phyloP scores from a whole-genome alignment of 1,140 invertebrate genomes.

The Drosophila kepulauana region DNA sequence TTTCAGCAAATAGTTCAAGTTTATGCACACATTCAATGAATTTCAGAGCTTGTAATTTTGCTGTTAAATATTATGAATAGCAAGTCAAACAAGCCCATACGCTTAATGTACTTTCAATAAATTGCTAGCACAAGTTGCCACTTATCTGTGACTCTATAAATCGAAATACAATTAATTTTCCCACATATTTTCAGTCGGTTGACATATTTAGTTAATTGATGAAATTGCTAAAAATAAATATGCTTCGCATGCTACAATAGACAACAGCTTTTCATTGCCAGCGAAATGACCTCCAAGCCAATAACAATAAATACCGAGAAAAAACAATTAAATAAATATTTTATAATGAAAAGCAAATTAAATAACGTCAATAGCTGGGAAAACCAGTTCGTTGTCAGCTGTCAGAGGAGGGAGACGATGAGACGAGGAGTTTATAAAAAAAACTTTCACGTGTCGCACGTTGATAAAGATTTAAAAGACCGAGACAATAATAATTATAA shows the following conservation, averaged over 20 bases:
- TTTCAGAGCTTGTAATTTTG: background rate
- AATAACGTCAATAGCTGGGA: slow-evolving; percentile 25
- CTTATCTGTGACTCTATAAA: background rate
- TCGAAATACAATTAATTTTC: slow-evolving; percentile 1
- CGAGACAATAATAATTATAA: slow-evolving; percentile 40
- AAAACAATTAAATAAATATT: slow-evolving; percentile 48
- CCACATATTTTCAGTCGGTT: slow-evolving; percentile 7
- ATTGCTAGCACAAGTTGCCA: no score
- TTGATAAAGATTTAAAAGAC: slow-evolving; percentile 18
- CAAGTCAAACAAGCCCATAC: background rate
- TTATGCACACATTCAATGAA: no score
- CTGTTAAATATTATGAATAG: background rate
- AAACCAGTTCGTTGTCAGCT: slow-evolving; percentile 37
- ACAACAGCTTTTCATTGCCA: slow-evolving; percentile 12
- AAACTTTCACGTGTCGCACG: slow-evolving; percentile 54
- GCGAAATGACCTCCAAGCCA: slow-evolving; percentile 3
- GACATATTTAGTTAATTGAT: slow-evolving; percentile 10
- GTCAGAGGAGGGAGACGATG: background rate
- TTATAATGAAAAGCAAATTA: slow-evolving; percentile 73
- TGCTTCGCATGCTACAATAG: slow-evolving; percentile 10
- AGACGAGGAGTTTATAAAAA: slow-evolving; percentile 1
- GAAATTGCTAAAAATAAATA: slow-evolving; percentile 30
- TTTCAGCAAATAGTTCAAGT: no score
- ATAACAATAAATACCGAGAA: slow-evolving; percentile 11
- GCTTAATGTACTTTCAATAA: background rate